Evolutionary conservation across 2,888 invertebrate species (phyloP), one percentile per base, ranked within the genome.

Genomic region (Athetis lepigone): DNA sequence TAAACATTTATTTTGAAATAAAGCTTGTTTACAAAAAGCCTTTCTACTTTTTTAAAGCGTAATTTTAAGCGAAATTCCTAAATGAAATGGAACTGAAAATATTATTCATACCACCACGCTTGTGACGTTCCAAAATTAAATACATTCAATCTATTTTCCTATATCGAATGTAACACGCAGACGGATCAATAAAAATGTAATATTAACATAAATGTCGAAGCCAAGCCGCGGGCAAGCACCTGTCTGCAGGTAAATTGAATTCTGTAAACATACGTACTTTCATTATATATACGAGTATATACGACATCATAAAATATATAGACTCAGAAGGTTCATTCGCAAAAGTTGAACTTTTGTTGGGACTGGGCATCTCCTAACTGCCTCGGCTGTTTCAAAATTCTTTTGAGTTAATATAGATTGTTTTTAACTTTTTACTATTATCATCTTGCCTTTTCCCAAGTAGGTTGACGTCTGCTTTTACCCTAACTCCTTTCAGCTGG

Each of bases 181-280:
- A 70, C 57, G 25, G 56, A 61, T 75, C 73, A 61, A 74, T 77
- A 75, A 63, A 74, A 69, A 13, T 54, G 49, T 69, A 51, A 75
- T 72, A 74, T 72, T 72, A 69, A 63, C 75, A 74, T 69, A 74
- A 74, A 74, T 63, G 45, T 63, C 25, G 63, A 46, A 71, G 63
- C 27, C 37, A 54, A 52, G 63, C 75, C 78, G 56, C 63, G 43
- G 60, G 75, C 57, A 33, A 63, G 42, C 45, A 46, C 56, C 62
- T 37, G 75, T 68, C 78, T 75, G 60, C 63, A 60, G 70, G 71
- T 71, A 76, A 78, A 76, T 76, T 76, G 75, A 75, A 78, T 68
- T 76, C 59, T 43, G 50, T 57, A 66, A 70, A 63, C 56, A 75
- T 70, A 73, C 50, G 56, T 57, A 71, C 42, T 50, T 16, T 45